Conservation (phyloP, 2,797 vertebrate species). For the Limosa lapponica region DNA sequence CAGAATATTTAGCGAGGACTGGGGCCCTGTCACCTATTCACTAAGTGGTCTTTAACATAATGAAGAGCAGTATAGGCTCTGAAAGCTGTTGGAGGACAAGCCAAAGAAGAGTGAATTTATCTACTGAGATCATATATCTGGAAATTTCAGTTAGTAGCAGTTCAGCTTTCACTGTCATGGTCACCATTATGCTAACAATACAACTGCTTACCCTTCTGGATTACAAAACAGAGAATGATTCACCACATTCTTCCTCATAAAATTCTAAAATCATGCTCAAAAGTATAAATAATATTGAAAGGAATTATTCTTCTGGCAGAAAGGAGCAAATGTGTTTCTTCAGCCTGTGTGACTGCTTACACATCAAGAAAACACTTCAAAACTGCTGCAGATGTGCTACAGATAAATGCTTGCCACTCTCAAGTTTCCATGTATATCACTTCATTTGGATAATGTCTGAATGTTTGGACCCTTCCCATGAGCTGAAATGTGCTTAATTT, state of each 20-base stretch:
- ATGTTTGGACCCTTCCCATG: not conserved
- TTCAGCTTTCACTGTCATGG: not conserved
- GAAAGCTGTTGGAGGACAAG: not conserved
- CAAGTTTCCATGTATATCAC: not conserved
- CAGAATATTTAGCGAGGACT: not conserved
- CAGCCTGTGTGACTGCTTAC: not conserved
- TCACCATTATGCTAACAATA: not conserved
- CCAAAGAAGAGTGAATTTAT: not conserved
- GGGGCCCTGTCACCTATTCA: not conserved
- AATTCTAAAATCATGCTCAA: not conserved
- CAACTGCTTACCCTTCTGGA: constrained; percentile 4
- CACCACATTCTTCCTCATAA: not conserved
- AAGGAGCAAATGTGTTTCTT: not conserved
- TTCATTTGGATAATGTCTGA: not conserved
- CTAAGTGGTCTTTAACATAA: not conserved
- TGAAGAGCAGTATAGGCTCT: not conserved
- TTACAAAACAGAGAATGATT: not conserved
- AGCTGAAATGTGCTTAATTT: not conserved
- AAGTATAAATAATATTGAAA: not conserved
- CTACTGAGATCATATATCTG: constrained; percentile 14
- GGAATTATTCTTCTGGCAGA: not conserved
- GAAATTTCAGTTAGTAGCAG: constrained; percentile 30
- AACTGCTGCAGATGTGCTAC: not conserved
- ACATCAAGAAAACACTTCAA: not conserved
- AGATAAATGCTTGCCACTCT: not conserved